A percentile compares a stretch with the other conserved stretches of the same genome.
Conservation (phyloP, 2,888 invertebrate species). For the Lepas anatifera region DNA sequence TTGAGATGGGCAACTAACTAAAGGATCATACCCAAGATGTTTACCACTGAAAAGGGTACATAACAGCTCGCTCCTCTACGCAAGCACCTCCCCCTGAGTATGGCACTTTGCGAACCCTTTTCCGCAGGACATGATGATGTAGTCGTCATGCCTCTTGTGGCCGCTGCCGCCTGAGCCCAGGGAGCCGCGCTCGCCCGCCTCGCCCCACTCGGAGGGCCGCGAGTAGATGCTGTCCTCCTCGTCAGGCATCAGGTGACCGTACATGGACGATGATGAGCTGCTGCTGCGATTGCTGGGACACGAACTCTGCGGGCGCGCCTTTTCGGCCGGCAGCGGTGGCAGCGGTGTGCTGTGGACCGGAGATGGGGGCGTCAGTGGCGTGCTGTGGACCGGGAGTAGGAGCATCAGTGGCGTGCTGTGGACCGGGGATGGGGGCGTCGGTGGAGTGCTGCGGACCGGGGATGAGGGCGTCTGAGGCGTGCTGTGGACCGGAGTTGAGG, state of each 20-base stretch:
- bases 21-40: too few relatives aligned
- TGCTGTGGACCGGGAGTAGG: not conserved
- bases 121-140: not conserved
- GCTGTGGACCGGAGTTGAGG: too few relatives aligned
- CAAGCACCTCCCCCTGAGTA: too few relatives aligned
- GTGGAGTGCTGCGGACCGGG: too few relatives aligned
- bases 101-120: too few relatives aligned
- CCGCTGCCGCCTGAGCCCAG: not conserved
- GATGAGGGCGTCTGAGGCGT: too few relatives aligned
- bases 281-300: conserved; percentile 28
- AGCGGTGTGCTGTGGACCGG: not conserved
- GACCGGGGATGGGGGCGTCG: too few relatives aligned
- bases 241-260: conserved; percentile 40
- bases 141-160: not conserved
- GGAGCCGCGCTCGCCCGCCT: conserved; percentile 26
- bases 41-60: too few relatives aligned
- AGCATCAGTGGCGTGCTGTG: too few relatives aligned
- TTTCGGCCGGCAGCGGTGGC: not conserved
- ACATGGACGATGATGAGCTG: conserved; percentile 37
- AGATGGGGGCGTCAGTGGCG: not conserved
- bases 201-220: conserved; percentile 39
- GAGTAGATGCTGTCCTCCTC: conserved; percentile 28
- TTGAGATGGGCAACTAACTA: too few relatives aligned
- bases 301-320: not conserved
- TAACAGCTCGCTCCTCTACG: too few relatives aligned